Conservation (phyloP, 2,113 vertebrate species). For the Trogon melanurus region DNA sequence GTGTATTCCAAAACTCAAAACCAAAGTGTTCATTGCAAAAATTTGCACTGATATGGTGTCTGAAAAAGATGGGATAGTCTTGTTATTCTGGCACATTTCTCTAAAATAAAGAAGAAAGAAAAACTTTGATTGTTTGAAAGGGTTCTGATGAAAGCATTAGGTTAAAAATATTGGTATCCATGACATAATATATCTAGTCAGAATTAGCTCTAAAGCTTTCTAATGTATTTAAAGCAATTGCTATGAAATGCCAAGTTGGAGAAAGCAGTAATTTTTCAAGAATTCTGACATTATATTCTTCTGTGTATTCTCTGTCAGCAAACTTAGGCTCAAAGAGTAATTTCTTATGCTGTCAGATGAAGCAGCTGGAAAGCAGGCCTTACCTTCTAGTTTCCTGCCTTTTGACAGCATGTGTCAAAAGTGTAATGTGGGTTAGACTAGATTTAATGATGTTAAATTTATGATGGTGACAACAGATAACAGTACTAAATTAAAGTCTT, state of each 20-base stretch:
- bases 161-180: background rate
- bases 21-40: background rate
- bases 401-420: background rate
- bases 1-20: background rate
- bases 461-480: background rate
- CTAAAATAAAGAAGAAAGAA: background rate
- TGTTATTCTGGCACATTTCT: background rate
- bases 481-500: background rate
- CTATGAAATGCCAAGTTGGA: background rate
- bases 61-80: background rate
- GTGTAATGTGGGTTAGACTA: background rate
- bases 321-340: background rate
- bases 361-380: background rate
- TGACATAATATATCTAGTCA: background rate
- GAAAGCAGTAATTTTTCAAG: background rate
- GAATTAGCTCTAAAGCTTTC: background rate
- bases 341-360: background rate
- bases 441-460: slow-evolving; percentile 4
- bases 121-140: background rate
- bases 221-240: background rate
- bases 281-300: background rate
- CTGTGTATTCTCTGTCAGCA: background rate
- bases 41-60: background rate
- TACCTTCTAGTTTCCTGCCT: background rate
- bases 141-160: background rate